Conservation (phyloP, 2,113 vertebrate genomes). For the Burhinus oedicnemus region DNA sequence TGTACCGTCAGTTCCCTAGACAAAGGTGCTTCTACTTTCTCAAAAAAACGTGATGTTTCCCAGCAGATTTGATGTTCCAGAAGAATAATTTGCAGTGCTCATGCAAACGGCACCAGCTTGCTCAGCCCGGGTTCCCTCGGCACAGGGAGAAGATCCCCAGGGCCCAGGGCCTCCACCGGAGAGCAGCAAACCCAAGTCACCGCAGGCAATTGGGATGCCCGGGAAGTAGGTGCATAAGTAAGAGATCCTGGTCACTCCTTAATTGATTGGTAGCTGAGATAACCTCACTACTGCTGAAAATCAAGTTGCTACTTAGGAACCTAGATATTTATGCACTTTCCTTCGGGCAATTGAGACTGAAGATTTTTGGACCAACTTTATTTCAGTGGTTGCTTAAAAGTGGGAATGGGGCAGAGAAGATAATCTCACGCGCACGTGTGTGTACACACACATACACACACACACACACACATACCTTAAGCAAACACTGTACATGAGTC, state of each 20-base stretch:
- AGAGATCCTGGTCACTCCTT: not conserved
- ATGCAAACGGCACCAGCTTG: not conserved
- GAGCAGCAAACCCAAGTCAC: constrained; percentile 35
- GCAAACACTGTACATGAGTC: constrained; percentile 10
- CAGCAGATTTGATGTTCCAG: not conserved
- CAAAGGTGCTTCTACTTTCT: not conserved
- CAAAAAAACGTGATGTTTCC: not conserved
- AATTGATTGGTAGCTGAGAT: not conserved
- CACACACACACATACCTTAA: not conserved
- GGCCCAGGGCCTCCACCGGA: not conserved
- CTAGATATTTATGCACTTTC: not conserved
- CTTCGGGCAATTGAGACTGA: not conserved
- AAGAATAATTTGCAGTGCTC: not conserved
- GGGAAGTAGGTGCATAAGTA: not conserved
- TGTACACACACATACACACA: not conserved
- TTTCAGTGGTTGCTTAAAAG: constrained; percentile 27
- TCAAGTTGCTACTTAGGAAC: not conserved
- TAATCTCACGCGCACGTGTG: not conserved
- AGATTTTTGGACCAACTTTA: not conserved
- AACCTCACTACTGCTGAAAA: not conserved
- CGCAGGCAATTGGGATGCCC: accelerated
- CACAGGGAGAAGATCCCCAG: constrained; percentile 41
- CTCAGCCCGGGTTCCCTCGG: constrained; percentile 23
- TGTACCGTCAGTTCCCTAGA: not conserved
- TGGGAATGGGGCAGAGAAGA: not conserved